phyloP scores from a whole-genome alignment of 1,140 invertebrate species.

The Ostrea denselamellosa region DNA sequence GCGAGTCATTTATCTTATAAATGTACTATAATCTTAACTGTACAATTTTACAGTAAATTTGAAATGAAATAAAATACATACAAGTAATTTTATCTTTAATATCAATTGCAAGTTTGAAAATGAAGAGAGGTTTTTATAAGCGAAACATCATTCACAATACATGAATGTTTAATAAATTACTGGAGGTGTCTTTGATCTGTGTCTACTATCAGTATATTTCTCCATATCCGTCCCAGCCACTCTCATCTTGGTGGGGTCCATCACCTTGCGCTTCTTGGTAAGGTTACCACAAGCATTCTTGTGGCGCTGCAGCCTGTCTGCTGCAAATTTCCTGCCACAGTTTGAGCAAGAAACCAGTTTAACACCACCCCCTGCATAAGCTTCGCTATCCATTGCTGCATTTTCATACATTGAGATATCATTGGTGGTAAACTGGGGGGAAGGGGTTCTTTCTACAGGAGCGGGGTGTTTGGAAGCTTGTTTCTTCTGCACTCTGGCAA shows the following conservation, averaged over 20 bases:
- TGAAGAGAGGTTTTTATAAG: neutral
- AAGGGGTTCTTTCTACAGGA: conserved; percentile 45
- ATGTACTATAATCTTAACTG: neutral
- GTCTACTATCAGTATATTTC: conserved; percentile 80
- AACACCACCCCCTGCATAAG: conserved; percentile 51
- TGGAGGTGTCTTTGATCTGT: conserved; percentile 39
- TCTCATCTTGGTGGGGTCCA: conserved; percentile 91
- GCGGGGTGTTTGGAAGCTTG: conserved; percentile 33
- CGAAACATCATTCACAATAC: neutral
- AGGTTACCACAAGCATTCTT: conserved; percentile 81
- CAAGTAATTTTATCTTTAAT: too few relatives aligned
- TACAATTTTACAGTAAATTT: neutral
- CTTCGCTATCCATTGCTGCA: conserved; percentile 58
- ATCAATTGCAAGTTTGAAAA: too few relatives aligned
- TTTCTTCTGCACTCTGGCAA: conserved; percentile 18
- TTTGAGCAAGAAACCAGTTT: conserved; percentile 72
- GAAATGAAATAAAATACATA: neutral
- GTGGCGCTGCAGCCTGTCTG: conserved; percentile 89
- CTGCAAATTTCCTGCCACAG: conserved; percentile 84
- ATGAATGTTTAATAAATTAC: conserved; percentile 25
- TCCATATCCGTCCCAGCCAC: conserved; percentile 93
- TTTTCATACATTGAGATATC: conserved; percentile 59
- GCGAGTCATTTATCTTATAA: too few relatives aligned
- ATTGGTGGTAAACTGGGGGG: conserved; percentile 46
- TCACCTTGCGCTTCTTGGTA: conserved; percentile 86